Conservation (phyloP, 2,888 invertebrate species). For the Pandemis heparana region DNA sequence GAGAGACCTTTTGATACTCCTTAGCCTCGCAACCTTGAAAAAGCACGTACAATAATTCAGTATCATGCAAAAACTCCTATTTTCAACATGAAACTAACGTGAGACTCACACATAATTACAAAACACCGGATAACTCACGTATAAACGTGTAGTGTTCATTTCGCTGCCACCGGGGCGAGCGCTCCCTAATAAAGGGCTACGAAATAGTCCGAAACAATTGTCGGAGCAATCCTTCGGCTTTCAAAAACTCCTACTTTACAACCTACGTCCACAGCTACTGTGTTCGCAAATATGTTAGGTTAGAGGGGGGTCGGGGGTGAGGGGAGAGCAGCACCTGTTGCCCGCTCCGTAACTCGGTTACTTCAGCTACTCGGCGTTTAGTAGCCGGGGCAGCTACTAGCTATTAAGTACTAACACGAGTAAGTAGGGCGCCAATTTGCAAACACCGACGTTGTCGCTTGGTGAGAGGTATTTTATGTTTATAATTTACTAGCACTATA, state of each 20-base stretch:
- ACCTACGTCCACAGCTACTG: neutral
- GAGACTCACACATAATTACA: no score
- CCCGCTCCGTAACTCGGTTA: slow-evolving; percentile 31
- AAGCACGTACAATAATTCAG: no score
- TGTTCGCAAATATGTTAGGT: neutral
- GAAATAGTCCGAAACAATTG: no score
- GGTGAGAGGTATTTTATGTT: neutral
- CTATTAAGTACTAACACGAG: neutral
- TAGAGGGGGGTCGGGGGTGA: slow-evolving; percentile 5
- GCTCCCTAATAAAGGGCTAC: no score
- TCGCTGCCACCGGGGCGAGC: no score
- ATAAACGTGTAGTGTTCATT: no score
- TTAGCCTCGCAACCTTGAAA: no score
- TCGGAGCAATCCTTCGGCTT: no score
- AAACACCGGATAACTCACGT: no score
- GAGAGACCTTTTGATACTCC: no score
- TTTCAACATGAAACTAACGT: no score
- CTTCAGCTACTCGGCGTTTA: slow-evolving; percentile 3
- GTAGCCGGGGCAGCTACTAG: neutral
- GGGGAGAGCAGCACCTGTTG: slow-evolving; percentile 28
- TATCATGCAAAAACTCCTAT: neutral
- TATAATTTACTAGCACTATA: no score
- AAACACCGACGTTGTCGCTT: neutral
- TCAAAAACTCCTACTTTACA: neutral
- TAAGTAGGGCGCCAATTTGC: neutral